Base-by-base conservation (phyloP, 2,113 vertebrate species). In the Saccopteryx bilineata region DNA sequence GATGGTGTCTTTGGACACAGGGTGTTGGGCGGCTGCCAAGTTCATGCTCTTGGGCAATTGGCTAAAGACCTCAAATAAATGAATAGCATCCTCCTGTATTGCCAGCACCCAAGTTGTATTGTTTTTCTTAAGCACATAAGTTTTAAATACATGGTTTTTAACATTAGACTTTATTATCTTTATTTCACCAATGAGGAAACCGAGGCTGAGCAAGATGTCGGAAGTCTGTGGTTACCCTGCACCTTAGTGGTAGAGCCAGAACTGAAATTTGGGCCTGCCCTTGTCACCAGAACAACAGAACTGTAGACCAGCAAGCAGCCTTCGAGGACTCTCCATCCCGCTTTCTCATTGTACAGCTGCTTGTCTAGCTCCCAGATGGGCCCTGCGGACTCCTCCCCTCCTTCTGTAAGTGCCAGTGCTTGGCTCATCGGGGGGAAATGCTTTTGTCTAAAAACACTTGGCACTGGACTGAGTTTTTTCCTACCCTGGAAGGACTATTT, bases 401-500 rank as follows among this genome's bases (percentile, higher is more conserved):
- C 60, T 75, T 33, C 56, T 19, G 7, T n/a, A 23, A 78, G 31
- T 7, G 12, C 39, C 68, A 65, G 52, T 56, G 76, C 74, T 79
- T 48, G 33, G 58, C 46, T 89, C 31, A 52, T 18, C 11, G 0
- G 50, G 66, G 83, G 74, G 46, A 88, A 96, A 92, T 52, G 15
- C 33, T 91, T 94, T 93, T 83, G 63, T 87, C 83, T 96, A 65
- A 86, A 94, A 89, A 33, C 56, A 60, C 75, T 93, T 95, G 96
- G 89, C 63, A 69, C 75, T 26, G 33, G 46, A 39, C 26, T 72
- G 58, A 56, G 26, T 74, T 75, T 60, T 74, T 83, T 50, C 18
- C 95, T 89, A 54, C 15, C 8, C 87, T 84, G 94, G 81, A 96
- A 97, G 84, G 87, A 95, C 39, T 5, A 66, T 87, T 96, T 96